Percentiles rank a stretch among this genome's conserved stretches.
These are phyloP conservation scores for Tenebrosternarchus preto DNA, from an alignment of 2,113 vertebrate genomes.

Conservation along the genomic window DNA sequence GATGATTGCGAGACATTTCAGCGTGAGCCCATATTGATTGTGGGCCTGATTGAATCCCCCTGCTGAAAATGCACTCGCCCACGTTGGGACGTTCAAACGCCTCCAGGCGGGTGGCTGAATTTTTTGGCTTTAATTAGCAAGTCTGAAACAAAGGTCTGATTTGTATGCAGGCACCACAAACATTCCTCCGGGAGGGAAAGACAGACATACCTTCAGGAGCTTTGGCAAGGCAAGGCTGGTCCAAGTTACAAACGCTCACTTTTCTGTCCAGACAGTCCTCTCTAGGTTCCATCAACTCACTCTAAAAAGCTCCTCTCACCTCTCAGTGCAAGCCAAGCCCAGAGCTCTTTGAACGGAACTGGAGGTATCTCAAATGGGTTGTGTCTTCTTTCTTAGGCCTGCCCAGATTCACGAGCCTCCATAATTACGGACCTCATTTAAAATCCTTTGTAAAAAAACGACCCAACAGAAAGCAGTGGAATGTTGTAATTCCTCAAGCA, in stretches of 20 bases:
- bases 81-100: not conserved
- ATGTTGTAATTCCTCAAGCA: conserved; percentile 27
- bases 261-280: not conserved
- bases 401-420: not conserved
- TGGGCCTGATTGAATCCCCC: conserved; percentile 33
- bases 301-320: not conserved
- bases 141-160: conserved; percentile 33
- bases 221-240: not conserved
- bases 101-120: conserved; percentile 30
- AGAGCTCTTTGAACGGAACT: not conserved
- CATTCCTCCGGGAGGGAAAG: conserved; percentile 11
- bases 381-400: not conserved
- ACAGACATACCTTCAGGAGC: conserved; percentile 17
- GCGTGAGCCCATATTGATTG: conserved; percentile 32
- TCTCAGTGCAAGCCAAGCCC: not conserved
- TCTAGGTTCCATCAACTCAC: not conserved
- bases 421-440: conserved; percentile 18
- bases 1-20: conserved; percentile 26
- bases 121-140: conserved; percentile 40
- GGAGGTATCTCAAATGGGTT: not conserved
- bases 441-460: conserved; percentile 16
- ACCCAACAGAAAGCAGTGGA: not conserved
- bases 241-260: not conserved
- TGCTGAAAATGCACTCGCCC: conserved; percentile 29
- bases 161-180: conserved; percentile 33